Percentiles rank a stretch among this genome's conserved stretches.
phyloP scores from a whole-genome alignment of 2,797 vertebrate species.

The Thunnus albacares region DNA sequence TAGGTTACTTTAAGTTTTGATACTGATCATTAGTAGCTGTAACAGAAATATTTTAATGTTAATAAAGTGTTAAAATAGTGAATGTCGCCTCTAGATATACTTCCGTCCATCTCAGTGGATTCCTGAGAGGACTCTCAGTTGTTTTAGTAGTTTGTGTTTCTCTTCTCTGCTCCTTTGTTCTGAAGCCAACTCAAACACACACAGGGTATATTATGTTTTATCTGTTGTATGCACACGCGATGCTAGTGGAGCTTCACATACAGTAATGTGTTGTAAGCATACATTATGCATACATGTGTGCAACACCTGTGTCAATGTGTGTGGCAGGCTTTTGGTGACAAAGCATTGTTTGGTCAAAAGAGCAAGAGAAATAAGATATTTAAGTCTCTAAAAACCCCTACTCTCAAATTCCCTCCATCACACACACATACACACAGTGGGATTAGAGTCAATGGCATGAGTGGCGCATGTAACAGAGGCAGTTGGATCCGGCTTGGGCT shows the following conservation, averaged over 20 bases:
- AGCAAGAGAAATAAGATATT: constrained; percentile 32
- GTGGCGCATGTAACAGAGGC: constrained; percentile 60
- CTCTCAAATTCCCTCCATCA: constrained; percentile 21
- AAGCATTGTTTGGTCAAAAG: constrained; percentile 35
- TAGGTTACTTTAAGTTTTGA: neutral
- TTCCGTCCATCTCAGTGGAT: constrained; percentile 23
- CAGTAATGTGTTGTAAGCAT: constrained; percentile 1
- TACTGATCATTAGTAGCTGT: constrained; percentile 19
- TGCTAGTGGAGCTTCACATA: neutral
- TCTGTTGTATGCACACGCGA: neutral
- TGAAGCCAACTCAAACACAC: constrained; percentile 45
- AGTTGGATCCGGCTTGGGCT: constrained; percentile 61
- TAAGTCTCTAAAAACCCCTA: constrained; percentile 21
- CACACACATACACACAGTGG: constrained; percentile 15
- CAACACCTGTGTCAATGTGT: constrained; percentile 10
- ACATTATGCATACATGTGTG: neutral
- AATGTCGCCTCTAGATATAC: neutral
- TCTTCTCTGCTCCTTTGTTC: constrained; percentile 23
- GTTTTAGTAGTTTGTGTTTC: constrained; percentile 40
- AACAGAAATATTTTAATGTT: constrained; percentile 23
- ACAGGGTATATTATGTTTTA: constrained; percentile 3
- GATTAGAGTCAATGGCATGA: constrained; percentile 51
- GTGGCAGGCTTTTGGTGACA: constrained; percentile 7
- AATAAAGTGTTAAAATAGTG: constrained; percentile 17
- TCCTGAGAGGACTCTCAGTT: constrained; percentile 34